Evolutionary conservation across 2,113 vertebrate genomes (phyloP), one percentile per base, ranked within the genome.

Genomic region (Halcyon malimbica): DNA sequence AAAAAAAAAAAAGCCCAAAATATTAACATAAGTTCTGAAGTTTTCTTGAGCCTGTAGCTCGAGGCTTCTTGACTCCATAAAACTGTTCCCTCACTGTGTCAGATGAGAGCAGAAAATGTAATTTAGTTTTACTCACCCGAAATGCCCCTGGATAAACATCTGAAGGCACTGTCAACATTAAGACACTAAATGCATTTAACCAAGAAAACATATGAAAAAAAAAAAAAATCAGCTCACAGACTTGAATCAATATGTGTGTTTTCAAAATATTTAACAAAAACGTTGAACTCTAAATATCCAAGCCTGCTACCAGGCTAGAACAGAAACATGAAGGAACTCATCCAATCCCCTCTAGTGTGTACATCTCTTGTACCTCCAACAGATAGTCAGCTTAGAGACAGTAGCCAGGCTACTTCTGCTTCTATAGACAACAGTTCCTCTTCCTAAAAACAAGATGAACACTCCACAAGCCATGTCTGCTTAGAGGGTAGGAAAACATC

Each of bases 321-420:
- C 0, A 48, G 62, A 59, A 71, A 28, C 5, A 0, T 3, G 7
- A 59, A 74, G 11, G 28, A 89, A 23, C 53, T 79, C 54, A 16
- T 39, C 35, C 44, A 69, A 5, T 7, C 44, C 50, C 53, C 13
- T 23, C 0, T 0, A 28, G 37, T 0, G 9, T 4, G 18, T 5
- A 1, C 23, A 39, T 18, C 54, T 39, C 71, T 25, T 1, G 0
- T 17, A 41, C 31, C 56, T 50, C 60, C 78, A 35, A 57, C 69
- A 73, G 17, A 29, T n/a, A 39, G 54, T n/a, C 70, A 41, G 59
- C 60, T 74, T 60, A 8, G 50, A 44, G 44, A 18, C 1, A 1
- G 15, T 1, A 50, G 64, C 73, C 73, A 73, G 59, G 37, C 80
- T 71, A 7, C 51, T 23, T 69, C 56, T 78, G 64, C 46, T 37